Percentiles rank a stretch among this genome's conserved stretches.
Evolutionary conservation across 2,888 invertebrate genomes (phyloP).

Genomic region (Rhimphoctona megacephalus): DNA sequence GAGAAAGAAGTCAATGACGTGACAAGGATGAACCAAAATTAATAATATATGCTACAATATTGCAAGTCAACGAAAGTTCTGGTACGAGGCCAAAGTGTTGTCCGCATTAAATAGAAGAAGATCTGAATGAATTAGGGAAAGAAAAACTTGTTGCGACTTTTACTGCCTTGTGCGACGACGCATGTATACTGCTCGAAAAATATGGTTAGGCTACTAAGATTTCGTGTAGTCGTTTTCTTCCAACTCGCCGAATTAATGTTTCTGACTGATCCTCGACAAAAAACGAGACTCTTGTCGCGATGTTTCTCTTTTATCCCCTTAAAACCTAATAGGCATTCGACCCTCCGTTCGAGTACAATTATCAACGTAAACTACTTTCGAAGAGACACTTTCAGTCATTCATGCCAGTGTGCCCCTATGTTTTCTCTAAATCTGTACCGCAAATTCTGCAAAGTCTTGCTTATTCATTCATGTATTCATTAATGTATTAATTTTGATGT

Average conservation of each 20-base stretch:
- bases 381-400: not conserved
- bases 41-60: not conserved
- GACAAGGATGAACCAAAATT: not conserved
- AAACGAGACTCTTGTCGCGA: not conserved
- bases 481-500: not conserved
- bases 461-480: not conserved
- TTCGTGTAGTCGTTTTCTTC: conserved; percentile 4
- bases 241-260: conserved; percentile 17
- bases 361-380: not conserved
- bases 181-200: not conserved
- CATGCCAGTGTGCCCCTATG: not conserved
- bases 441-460: not conserved
- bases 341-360: not conserved
- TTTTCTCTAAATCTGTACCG: not conserved
- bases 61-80: conserved; percentile 39
- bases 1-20: conserved; percentile 5
- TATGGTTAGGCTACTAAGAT: not conserved
- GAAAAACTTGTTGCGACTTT: conserved; percentile 56
- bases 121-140: conserved; percentile 17
- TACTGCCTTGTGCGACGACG: conserved; percentile 5
- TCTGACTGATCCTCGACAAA: not conserved
- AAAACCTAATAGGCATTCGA: not conserved
- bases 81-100: conserved; percentile 57
- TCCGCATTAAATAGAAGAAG: conserved; percentile 29
- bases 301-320: not conserved